Conservation (phyloP, 2,888 invertebrate species). For the Resseliella maxima region DNA sequence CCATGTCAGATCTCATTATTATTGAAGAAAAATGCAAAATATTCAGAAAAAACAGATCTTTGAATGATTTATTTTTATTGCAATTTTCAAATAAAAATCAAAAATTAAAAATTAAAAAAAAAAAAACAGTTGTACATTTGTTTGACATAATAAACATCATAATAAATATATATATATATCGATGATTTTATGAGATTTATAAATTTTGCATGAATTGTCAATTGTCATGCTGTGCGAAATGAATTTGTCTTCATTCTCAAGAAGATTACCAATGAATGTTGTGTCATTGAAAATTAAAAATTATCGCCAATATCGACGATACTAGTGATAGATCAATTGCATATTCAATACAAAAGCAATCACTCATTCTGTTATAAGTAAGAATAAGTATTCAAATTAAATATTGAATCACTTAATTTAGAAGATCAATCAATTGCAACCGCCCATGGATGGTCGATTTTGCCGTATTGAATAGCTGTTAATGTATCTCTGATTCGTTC, state of each 20-base stretch:
- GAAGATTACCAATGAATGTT: too few species aligned
- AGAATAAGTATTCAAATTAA: not conserved
- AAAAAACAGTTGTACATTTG: not conserved
- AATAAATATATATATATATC: too few species aligned
- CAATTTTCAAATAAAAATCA: too few species aligned
- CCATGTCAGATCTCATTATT: too few species aligned
- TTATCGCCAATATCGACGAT: not conserved
- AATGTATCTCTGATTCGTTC: constrained; percentile 80
- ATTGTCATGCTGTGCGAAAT: not conserved
- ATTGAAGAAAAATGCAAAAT: too few species aligned
- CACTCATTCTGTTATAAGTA: too few species aligned
- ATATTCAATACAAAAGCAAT: not conserved
- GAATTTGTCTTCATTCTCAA: not conserved
- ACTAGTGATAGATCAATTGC: not conserved
- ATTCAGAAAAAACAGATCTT: too few species aligned
- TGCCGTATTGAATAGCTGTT: constrained; percentile 90
- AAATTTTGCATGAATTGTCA: too few species aligned
- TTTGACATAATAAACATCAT: constrained; percentile 7
- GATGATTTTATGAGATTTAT: not conserved
- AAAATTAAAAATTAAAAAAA: too few species aligned
- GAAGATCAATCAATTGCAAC: constrained; percentile 70
- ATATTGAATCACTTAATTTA: too few species aligned
- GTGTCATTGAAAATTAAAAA: not conserved
- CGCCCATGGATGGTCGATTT: constrained; percentile 84
- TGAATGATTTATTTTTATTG: not conserved